Evolutionary conservation across 1,140 invertebrate genomes (phyloP), one percentile per base, ranked within the genome.

Genomic region (Sycophila sp.): DNA sequence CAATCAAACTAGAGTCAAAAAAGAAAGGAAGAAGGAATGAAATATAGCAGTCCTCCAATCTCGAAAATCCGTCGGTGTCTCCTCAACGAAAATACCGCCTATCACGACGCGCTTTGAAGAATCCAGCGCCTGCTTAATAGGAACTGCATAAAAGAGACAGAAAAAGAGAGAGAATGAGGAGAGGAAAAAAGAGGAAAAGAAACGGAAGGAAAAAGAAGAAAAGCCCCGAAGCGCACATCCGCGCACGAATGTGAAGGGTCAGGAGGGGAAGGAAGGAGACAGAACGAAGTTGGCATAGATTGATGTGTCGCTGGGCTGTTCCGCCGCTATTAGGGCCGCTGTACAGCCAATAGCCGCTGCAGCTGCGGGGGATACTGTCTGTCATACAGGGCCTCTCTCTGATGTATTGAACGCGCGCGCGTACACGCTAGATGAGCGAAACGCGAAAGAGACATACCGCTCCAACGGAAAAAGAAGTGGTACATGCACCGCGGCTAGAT

Each of bases 331-430:
- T 62, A 51, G 49, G 60, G 71, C 75, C n/a, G 53, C 69, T 71
- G 58, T 72, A 63, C 55, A 72, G 65, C 72, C 72, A 78, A 78
- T 75, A 65, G 71, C 67, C 24, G 17, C 22, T 38, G 56, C 34
- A 34, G 30, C 32, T 59, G 59, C 22, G 4, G 59, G 59, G 38
- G 6, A 67, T 32, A 51, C 63, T 73, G 72, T 73, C 72, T 67
- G 76, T 77, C 73, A 76, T 77, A 74, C 26, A 22, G 59, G 55
- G 56, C 63, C n/a, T n/a, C n/a, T n/a, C n/a, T 74, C 68, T 78
- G 76, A 79, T 79, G 69, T 75, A 79, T 79, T 74, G 73, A 72
- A 51, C 69, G n/a, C n/a, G n/a, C n/a, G n/a, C n/a, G n/a, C n/a
- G n/a, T n/a, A n/a, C n/a, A n/a, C n/a, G n/a, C n/a, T n/a, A n/a